phyloP scores from a whole-genome alignment of 2,113 vertebrate species.

The Smithornis capensis region DNA sequence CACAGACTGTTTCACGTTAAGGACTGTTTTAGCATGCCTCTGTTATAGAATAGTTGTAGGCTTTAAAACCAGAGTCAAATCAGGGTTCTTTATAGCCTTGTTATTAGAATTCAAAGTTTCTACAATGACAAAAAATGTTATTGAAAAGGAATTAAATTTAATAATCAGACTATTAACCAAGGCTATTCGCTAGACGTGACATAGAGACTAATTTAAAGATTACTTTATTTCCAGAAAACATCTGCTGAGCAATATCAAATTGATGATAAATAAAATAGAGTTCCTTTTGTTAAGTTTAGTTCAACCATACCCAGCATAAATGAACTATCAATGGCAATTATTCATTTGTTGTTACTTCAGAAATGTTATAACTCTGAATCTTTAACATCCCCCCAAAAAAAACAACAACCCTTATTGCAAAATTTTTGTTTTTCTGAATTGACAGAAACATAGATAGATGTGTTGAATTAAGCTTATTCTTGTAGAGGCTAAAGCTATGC shows the following conservation, averaged over 20 bases:
- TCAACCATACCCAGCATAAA: constrained; percentile 71
- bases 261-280: constrained; percentile 80
- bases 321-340: constrained; percentile 69
- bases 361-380: constrained; percentile 30
- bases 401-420: neutral
- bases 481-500: neutral
- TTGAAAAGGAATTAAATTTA: constrained; percentile 74
- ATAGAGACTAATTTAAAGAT: constrained; percentile 72
- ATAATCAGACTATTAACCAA: constrained; percentile 76
- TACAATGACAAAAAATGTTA: constrained; percentile 61
- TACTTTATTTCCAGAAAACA: constrained; percentile 69
- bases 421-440: constrained; percentile 27
- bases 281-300: constrained; percentile 73
- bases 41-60: neutral
- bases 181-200: constrained; percentile 67
- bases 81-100: constrained; percentile 48
- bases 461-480: neutral
- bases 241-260: constrained; percentile 77
- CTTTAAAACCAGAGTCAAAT: constrained; percentile 37
- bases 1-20: neutral
- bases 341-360: constrained; percentile 68
- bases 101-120: constrained; percentile 63
- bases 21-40: neutral
- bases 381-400: constrained; percentile 44
- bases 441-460: neutral